Base-by-base conservation (phyloP, 92 coral and sea anemone species). In the Porites evermanni region DNA sequence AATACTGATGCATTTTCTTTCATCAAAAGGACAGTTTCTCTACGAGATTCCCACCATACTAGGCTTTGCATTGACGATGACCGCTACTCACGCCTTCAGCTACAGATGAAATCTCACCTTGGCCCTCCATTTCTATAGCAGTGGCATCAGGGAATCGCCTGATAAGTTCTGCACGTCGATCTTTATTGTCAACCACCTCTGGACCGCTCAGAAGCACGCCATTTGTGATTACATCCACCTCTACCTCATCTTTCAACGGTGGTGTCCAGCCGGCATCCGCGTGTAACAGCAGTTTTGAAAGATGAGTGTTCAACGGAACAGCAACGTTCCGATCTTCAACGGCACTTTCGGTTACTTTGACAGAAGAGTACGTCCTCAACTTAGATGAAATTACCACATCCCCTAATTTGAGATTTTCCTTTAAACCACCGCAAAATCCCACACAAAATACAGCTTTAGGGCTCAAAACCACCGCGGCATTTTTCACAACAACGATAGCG, bases 191-290 rank as follows among this genome's bases (percentile, higher is more conserved):
- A 2, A 79, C 80, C 19, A 60, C 6, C 80, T 87, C 85, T 53
- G 90, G 86, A 16, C 90, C 90, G 52, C 90, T 87, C 70, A 80
- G 13, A 26, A 77, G 47, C 67, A 58, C 86, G 21, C 8, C 66
- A 19, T 87, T 65, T 4, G 79, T 54, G 21, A 71, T 86, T 9
- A 87, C 86, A 9, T 29, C n/a, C 10, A 79, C 74, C 2, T 79
- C 86, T 12, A 20, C 8, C 7, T 63, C 26, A 20, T 71, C 26
- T 12, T 29, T 12, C 20, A 70, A 79, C 12, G 90, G 90, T 19
- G 90, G 73, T 6, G 63, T 53, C 90, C 90, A 87, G 24, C 79
- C 90, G 24, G 60, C 80, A 1, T 59, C 80, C 1, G 90, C 90
- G 23, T 16, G 26, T n/a, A 12, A 73, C 0, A 80, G 44, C 2